Percentiles rank a stretch among this genome's conserved stretches.
phyloP scores from a whole-genome alignment of 2,888 invertebrate species.

The Lysandra coridon region DNA sequence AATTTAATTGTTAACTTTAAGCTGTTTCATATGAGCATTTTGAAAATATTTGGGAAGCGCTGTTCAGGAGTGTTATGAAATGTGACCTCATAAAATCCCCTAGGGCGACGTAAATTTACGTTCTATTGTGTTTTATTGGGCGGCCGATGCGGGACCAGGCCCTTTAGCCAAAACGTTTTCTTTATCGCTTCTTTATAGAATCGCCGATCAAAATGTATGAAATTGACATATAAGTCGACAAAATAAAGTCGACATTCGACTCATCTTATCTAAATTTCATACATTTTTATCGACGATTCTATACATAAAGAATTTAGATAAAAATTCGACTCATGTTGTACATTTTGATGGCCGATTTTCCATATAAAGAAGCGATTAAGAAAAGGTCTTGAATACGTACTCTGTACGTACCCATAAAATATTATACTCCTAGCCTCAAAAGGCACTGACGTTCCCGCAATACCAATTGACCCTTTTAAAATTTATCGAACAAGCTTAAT shows the following conservation, averaged over 20 bases:
- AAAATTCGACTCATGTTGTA: too few relatives aligned
- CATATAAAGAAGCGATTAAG: too few relatives aligned
- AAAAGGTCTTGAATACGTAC: too few relatives aligned
- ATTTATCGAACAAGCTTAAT: background rate
- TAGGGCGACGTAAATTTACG: constrained; percentile 49
- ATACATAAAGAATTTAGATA: too few relatives aligned
- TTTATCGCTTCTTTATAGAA: too few relatives aligned
- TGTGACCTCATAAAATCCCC: constrained; percentile 33
- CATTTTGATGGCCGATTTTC: too few relatives aligned
- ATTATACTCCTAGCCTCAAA: constrained; percentile 11
- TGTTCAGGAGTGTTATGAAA: constrained; percentile 40
- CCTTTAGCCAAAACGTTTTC: too few relatives aligned
- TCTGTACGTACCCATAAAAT: background rate
- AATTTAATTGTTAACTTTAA: background rate
- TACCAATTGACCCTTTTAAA: constrained; percentile 8
- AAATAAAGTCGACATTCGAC: too few relatives aligned
- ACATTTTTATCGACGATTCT: too few relatives aligned
- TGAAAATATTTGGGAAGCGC: background rate
- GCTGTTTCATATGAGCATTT: background rate
- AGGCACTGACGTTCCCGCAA: background rate
- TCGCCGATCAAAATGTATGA: too few relatives aligned
- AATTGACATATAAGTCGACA: too few relatives aligned
- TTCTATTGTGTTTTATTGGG: constrained; percentile 40
- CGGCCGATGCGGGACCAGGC: background rate
- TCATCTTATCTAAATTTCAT: too few relatives aligned